Percentiles rank a stretch among this genome's conserved stretches.
These are phyloP conservation scores for Picathartes gymnocephalus DNA, from an alignment of 2,113 vertebrate species.

Conservation along the genomic window DNA sequence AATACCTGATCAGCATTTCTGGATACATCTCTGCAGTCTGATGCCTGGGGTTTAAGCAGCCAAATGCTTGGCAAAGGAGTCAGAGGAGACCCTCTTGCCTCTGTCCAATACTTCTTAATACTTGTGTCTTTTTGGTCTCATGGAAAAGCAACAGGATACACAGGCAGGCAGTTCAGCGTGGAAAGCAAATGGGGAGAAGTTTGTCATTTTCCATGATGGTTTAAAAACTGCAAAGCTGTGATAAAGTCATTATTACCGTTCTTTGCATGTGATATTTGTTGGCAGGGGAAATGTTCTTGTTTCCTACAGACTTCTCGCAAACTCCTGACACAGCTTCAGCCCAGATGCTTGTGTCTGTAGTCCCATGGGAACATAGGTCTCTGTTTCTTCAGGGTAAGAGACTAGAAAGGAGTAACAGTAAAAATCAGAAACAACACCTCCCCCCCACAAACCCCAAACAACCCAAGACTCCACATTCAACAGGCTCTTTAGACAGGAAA, in stretches of 20 bases:
- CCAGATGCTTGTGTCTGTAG: background rate
- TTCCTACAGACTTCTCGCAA: background rate
- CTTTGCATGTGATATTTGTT: rapidly evolving
- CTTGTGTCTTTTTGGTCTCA: background rate
- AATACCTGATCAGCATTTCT: background rate
- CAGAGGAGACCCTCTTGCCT: background rate
- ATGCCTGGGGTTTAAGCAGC: background rate
- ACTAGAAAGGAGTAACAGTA: background rate
- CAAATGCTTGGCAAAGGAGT: background rate
- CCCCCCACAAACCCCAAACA: background rate
- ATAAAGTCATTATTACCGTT: background rate
- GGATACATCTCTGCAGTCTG: background rate
- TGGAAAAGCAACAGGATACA: background rate
- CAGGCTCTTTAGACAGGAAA: background rate
- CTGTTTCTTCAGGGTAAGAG: background rate
- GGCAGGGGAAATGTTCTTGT: background rate
- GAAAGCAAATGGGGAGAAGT: background rate
- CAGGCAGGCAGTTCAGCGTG: background rate
- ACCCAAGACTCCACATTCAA: background rate
- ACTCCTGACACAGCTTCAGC: background rate
- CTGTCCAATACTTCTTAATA: background rate
- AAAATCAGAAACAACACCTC: background rate
- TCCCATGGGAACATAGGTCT: background rate
- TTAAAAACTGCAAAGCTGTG: background rate
- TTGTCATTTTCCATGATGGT: background rate